Percentiles rank a stretch among this genome's conserved stretches.
phyloP scores from a whole-genome alignment of 2,888 invertebrate species.

The Biston stratarius region DNA sequence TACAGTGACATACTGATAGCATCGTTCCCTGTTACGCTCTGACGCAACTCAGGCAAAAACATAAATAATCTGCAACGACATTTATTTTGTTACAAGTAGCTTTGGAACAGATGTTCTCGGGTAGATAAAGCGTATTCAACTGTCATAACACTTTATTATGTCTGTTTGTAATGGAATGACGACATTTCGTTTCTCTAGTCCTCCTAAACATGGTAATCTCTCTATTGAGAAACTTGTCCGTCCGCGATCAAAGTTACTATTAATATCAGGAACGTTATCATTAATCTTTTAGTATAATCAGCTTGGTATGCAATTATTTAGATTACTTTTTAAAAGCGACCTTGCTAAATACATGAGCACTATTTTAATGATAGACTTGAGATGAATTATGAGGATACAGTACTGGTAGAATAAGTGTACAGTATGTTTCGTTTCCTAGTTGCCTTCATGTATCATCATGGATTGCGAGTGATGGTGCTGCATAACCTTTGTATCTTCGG shows the following conservation, averaged over 20 bases:
- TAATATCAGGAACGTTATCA: slow-evolving; percentile 40
- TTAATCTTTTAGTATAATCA: slow-evolving; percentile 42
- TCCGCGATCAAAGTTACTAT: slow-evolving; percentile 36
- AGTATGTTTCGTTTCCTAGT: not conserved
- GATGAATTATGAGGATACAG: slow-evolving; percentile 23
- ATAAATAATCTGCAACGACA: slow-evolving; percentile 70
- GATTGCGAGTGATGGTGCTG: slow-evolving; percentile 54
- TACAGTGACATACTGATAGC: slow-evolving; percentile 68
- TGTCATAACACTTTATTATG: slow-evolving; percentile 63
- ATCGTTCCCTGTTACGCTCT: slow-evolving; percentile 59
- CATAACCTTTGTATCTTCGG: slow-evolving; percentile 52
- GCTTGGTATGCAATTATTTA: slow-evolving; percentile 44
- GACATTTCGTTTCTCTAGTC: slow-evolving; percentile 51
- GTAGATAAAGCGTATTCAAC: slow-evolving; percentile 66
- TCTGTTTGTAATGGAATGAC: slow-evolving; percentile 56
- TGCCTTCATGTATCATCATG: slow-evolving; percentile 37
- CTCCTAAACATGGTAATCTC: slow-evolving; percentile 42
- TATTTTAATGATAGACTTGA: slow-evolving; percentile 40
- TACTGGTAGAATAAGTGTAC: not conserved
- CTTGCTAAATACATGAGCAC: slow-evolving; percentile 40
- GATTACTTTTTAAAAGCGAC: slow-evolving; percentile 38
- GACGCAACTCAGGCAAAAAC: slow-evolving; percentile 61
- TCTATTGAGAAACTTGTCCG: slow-evolving; percentile 40
- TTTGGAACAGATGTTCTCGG: slow-evolving; percentile 68
- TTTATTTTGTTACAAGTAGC: slow-evolving; percentile 70